phyloP scores from a whole-genome alignment of 2,113 vertebrate genomes.

The Podarcis raffonei region DNA sequence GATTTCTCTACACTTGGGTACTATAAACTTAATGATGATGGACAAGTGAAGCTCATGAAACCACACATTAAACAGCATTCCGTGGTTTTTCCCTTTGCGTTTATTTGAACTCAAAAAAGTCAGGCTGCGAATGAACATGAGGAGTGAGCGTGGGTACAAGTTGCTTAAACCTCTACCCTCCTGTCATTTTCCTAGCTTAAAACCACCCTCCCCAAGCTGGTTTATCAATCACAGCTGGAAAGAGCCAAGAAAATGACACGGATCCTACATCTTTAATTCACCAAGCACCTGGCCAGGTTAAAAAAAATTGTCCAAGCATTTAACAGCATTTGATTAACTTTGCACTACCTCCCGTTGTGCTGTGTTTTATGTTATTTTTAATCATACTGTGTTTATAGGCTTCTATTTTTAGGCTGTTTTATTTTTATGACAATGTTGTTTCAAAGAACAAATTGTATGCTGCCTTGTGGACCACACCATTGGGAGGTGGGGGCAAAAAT shows the following conservation, averaged over 20 bases:
- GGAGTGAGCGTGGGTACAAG: neutral
- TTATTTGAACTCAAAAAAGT: neutral
- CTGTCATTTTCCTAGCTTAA: neutral
- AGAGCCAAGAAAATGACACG: neutral
- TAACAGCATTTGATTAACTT: neutral
- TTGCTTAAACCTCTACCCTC: neutral
- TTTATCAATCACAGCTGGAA: neutral
- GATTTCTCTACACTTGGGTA: neutral
- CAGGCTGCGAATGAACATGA: neutral
- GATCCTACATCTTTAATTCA: neutral
- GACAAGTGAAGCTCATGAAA: neutral
- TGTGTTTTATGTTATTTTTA: neutral
- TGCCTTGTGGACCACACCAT: neutral
- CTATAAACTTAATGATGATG: neutral
- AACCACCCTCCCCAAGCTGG: neutral
- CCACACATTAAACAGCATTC: neutral
- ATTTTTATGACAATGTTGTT: neutral
- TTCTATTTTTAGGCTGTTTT: neutral
- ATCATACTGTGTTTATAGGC: neutral
- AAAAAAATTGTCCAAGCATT: neutral
- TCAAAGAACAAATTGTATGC: neutral
- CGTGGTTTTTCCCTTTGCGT: neutral
- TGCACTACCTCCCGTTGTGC: neutral
- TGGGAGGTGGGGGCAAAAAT: neutral
- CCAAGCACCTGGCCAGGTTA: neutral